Percentiles rank a stretch among this genome's conserved stretches.
phyloP scores from a whole-genome alignment of 2,797 vertebrate species.

The Squalus acanthias region DNA sequence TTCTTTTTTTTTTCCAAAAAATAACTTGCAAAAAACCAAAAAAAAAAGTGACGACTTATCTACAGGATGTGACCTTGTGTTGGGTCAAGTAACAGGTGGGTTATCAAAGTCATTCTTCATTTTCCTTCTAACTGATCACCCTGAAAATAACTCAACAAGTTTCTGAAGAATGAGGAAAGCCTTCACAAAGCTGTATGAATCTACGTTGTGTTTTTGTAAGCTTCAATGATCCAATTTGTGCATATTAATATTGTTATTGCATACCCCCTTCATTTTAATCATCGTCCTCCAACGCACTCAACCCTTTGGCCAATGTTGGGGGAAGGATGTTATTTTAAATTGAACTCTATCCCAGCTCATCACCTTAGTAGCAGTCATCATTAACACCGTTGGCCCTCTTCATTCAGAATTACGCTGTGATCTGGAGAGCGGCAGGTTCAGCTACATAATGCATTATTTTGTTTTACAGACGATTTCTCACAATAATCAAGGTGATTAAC shows the following conservation, averaged over 20 bases:
- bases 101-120: background rate
- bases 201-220: background rate
- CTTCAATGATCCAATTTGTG: background rate
- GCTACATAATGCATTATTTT: background rate
- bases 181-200: background rate
- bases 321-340: background rate
- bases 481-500: background rate
- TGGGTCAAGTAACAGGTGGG: background rate
- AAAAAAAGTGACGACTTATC: background rate
- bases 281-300: background rate
- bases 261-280: background rate
- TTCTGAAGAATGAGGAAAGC: background rate
- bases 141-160: background rate
- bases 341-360: background rate
- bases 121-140: background rate
- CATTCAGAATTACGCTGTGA: background rate
- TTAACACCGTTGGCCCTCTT: background rate
- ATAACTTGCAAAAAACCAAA: slow-evolving; percentile 11
- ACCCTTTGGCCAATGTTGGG: background rate
- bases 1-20: background rate
- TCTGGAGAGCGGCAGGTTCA: background rate
- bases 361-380: background rate
- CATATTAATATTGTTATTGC: background rate
- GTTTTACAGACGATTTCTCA: background rate
- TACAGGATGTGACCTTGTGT: background rate